Evolutionary conservation across 2,113 vertebrate species (phyloP), one percentile per base, ranked within the genome.

Genomic region (Cephalopholis sonnerati): DNA sequence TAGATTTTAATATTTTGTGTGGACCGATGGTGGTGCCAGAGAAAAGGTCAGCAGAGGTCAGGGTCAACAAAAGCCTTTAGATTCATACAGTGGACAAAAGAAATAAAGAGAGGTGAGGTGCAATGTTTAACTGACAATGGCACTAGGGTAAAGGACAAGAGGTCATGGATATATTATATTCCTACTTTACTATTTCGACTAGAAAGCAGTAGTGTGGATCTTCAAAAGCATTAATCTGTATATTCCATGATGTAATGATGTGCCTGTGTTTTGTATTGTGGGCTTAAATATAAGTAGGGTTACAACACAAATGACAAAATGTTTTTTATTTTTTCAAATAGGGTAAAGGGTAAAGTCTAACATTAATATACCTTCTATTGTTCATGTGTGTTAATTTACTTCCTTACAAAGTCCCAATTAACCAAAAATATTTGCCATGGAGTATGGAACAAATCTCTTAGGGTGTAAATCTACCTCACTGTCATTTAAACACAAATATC

Each of bases 21-120:
- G 55, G 9, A 53, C 27, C 12, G 29, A 51, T 67, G 53, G 44
- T 59, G 29, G 24, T 32, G 13, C 6, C 32, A 7, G 24, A 69
- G 15, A 62, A 82, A 62, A 51, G 44, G 24, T 54, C 12, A 10
- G 50, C 22, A 54, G 44, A 57, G 68, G 15, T 55, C 68, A 57
- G 68, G 20, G 71, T 50, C 57, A 74, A 11, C 25, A 62, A 62
- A 50, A 50, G 55, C 13, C 9, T 48, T 29, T 73, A 39, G 44
- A 59, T 24, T 39, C 20, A 51, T 11, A 24, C 20, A 17, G 44
- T n/a, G 27, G 13, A 62, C 27, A 74, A 62, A 18, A 24, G 62
- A n/a, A 32, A 74, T 50, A 4, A 61, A 50, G 44, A 7, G 32
- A 24, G 58, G 22, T 53, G 44, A 74, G 46, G 59, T 63, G 58